Evolutionary conservation across 2,113 vertebrate species (phyloP), one percentile per base, ranked within the genome.

Genomic region (Caranx ignobilis): DNA sequence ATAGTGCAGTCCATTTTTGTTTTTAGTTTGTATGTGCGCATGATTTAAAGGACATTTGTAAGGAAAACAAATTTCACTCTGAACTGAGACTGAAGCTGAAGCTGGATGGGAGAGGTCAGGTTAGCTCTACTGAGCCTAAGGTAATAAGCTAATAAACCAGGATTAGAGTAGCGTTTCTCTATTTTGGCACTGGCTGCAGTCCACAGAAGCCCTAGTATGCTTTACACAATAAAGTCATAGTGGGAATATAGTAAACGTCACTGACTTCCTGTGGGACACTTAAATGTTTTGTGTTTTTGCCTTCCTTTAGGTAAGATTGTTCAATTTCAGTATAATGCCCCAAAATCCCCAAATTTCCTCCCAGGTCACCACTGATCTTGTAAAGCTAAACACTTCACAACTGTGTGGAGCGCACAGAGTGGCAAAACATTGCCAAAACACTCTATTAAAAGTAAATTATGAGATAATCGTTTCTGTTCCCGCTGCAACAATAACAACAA

Each of bases 211-310:
- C 11, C 21, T 32, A 50, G 7, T 41, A 39, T 11, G 12, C 19
- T 19, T 59, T 43, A 71, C 59, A 71, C 26, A 72, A 72, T 77
- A 21, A 71, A 73, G 21, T 16, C 16, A 12, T 13, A 72, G 32
- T 72, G 39, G 64, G 64, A 39, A 57, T 21, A 35, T 3, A 61
- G 11, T 35, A 35, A 61, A 75, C 0, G n/a, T 75, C 2, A 0
- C 43, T n/a, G 57, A 45, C 31, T 15, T 65, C 32, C 60, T 56
- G 26, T 71, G 34, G 34, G 56, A 56, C 26, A 11, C 45, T 71
- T 37, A 18, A 71, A 31, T 21, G 18, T 63, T 64, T 56, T 16
- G 10, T 11, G 2, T 72, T 67, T 55, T 47, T 69, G 18, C 21
- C 54, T 48, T 50, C 15, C 4, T 68, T 69, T 39, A 54, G 45